Conservation (phyloP, 2,113 vertebrate species). For the Choloepus hoffmanni region DNA sequence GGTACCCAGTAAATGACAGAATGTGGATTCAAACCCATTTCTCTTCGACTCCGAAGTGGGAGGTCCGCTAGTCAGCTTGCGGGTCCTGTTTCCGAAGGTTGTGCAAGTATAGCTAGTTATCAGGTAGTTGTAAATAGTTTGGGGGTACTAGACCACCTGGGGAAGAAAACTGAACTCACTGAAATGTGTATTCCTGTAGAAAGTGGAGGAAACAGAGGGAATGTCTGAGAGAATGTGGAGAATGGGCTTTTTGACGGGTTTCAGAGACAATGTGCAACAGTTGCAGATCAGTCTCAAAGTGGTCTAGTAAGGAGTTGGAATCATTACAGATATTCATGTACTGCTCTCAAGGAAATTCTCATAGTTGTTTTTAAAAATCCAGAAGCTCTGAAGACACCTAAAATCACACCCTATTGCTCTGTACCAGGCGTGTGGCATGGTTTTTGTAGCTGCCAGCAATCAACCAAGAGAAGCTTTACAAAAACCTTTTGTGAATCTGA, state of each 20-base stretch:
- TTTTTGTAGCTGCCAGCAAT: conserved; percentile 34
- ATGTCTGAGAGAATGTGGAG: not conserved
- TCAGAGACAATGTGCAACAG: not conserved
- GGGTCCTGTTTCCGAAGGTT: not conserved
- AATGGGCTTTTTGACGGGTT: not conserved
- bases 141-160: not conserved
- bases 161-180: not conserved
- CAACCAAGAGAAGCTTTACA: conserved; percentile 63
- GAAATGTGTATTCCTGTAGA: not conserved
- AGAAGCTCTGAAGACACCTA: conserved; percentile 48
- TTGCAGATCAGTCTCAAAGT: not conserved
- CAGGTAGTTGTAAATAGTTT: not conserved
- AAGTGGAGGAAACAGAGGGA: not conserved
- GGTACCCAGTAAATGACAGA: not conserved
- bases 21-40: not conserved
- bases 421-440: conserved; percentile 3
- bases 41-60: not conserved
- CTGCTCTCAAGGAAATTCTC: conserved; percentile 40
- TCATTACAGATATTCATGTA: not conserved
- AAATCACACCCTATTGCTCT: conserved; percentile 51
- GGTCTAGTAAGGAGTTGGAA: not conserved
- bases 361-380: not conserved
- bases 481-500: conserved; percentile 75
- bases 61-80: not conserved
- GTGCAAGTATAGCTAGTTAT: not conserved